Conservation (phyloP, 2,888 invertebrate genomes). For the Spisula subtruncata region DNA sequence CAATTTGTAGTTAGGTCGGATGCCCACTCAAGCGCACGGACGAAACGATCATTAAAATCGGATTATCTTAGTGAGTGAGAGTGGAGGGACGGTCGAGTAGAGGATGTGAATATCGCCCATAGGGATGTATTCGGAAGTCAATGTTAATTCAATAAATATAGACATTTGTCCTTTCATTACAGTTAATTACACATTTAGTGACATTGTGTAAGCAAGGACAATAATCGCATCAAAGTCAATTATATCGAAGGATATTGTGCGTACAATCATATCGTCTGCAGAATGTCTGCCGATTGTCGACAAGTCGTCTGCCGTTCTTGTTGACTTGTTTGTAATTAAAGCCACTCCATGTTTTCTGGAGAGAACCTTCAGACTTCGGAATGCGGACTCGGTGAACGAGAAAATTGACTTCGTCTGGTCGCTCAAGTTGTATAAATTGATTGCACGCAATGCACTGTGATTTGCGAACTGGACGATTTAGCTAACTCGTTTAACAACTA, state of each 20-base stretch:
- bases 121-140: not conserved
- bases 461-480: not conserved
- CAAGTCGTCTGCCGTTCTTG: not conserved
- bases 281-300: not conserved
- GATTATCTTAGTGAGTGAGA: too few relatives aligned
- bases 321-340: not conserved
- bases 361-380: not conserved
- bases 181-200: not conserved
- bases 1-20: too few relatives aligned
- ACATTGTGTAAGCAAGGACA: not conserved
- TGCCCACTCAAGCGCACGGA: too few relatives aligned
- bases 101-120: not conserved
- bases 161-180: not conserved
- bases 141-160: not conserved
- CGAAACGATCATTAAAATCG: too few relatives aligned
- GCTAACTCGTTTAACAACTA: not conserved
- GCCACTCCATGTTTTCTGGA: not conserved
- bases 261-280: not conserved
- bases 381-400: not conserved
- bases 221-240: not conserved
- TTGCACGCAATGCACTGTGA: not conserved
- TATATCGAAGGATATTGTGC: not conserved
- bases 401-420: not conserved
- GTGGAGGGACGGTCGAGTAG: too few relatives aligned
- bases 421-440: not conserved